Conservation (phyloP, 1,140 invertebrate genomes). For the Halesus radiatus region DNA sequence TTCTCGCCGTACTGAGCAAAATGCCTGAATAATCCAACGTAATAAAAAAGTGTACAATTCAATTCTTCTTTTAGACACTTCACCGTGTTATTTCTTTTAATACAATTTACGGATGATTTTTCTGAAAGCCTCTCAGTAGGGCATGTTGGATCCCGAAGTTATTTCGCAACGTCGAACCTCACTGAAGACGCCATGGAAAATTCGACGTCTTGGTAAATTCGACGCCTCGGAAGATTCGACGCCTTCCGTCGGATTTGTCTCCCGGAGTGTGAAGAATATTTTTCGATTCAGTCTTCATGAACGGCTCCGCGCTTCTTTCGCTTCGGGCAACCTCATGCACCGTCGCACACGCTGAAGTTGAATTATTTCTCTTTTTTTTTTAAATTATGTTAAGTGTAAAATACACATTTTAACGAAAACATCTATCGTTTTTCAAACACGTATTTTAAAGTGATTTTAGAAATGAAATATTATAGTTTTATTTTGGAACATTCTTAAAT, state of each 20-base stretch:
- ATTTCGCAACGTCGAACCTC: conserved; percentile 22
- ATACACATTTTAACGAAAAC: no score
- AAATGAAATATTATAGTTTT: no score
- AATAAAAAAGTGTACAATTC: no score
- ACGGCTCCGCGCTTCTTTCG: conserved; percentile 26
- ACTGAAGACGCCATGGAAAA: neutral
- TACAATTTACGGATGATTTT: no score
- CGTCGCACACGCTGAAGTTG: neutral
- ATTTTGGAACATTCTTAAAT: no score
- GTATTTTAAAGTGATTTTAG: no score
- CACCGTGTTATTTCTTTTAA: no score
- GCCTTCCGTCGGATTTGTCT: conserved; percentile 43
- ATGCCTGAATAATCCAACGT: no score
- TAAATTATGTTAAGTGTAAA: conserved; percentile 10
- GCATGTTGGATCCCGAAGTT: conserved; percentile 17
- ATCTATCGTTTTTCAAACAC: no score
- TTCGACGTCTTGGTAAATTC: neutral
- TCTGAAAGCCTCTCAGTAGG: no score
- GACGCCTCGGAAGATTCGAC: conserved; percentile 37
- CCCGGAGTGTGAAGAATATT: conserved; percentile 37
- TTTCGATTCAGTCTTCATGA: conserved; percentile 33
- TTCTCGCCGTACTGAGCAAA: no score
- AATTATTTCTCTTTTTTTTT: conserved; percentile 26
- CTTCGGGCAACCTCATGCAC: conserved; percentile 3
- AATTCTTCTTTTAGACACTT: no score